Evolutionary conservation across 37 sponge, comb jelly and placozoan species (phyloP).

Genomic region (Agelas oroides): DNA sequence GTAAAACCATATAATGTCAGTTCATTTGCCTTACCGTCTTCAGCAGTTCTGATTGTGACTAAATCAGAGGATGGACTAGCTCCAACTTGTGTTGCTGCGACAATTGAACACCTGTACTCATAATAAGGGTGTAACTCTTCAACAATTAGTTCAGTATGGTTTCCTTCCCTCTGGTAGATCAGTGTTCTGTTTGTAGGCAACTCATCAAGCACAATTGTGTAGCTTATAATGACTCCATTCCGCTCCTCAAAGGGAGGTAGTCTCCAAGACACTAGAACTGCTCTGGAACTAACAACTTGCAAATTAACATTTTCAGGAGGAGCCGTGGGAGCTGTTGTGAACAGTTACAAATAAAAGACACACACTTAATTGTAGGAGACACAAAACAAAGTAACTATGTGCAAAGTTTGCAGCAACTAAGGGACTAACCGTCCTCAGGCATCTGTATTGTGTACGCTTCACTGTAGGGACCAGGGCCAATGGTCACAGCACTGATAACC

Average conservation of each 20-base stretch:
- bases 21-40: conserved; percentile 21
- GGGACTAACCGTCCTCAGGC: conserved; percentile 19
- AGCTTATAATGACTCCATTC: conserved; percentile 20
- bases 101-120: background rate
- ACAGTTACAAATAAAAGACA: too few species aligned
- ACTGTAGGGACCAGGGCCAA: conserved; percentile 18
- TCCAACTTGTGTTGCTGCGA: background rate
- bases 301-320: background rate
- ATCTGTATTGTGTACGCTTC: conserved; percentile 1
- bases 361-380: too few species aligned
- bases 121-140: background rate
- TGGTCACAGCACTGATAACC: conserved; percentile 28
- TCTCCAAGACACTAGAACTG: conserved; percentile 12
- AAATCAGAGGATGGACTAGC: background rate
- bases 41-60: background rate
- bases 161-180: conserved; percentile 5
- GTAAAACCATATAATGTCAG: too few species aligned
- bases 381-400: too few species aligned
- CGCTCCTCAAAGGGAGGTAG: conserved; percentile 7
- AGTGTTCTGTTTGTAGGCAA: background rate
- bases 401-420: background rate
- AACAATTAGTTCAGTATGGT: background rate
- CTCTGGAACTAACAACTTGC: background rate
- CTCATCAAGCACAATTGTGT: background rate
- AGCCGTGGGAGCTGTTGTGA: background rate